Base-by-base conservation (phyloP, 2,888 invertebrate species). In the Blastobasis adustella region DNA sequence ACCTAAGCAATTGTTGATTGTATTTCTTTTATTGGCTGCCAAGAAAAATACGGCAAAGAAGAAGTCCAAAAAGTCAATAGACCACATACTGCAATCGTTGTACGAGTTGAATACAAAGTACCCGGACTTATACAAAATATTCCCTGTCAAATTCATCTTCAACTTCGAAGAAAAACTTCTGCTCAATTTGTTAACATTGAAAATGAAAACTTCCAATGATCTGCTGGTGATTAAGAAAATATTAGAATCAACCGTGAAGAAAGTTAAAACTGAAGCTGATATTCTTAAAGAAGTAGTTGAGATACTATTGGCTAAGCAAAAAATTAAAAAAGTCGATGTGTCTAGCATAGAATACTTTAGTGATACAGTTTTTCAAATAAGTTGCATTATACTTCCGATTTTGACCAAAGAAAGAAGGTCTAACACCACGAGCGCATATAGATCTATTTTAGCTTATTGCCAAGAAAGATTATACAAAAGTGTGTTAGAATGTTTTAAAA, bases 121-220 rank as follows among this genome's bases (percentile, higher is more conserved):
- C 8, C 89, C 88, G 1, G 86, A 89, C 65, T 56, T 89, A 10
- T 87, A 78, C 55, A 78, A 83, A 66, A 57, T 89, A 54, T 85
- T 88, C 44, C 67, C 83, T 1, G 71, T 80, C 0, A 64, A 79
- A 10, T 70, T 62, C 7, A 71, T 89, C 53, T 88, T 89, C 57
- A 71, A 76, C 10, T 82, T 82, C 41, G 60, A 79, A 54, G 71
- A 82, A 36, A 67, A 64, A 47, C 59, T 55, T 5, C 42, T 87
- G 38, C 54, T 86, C 1, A 69, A 85, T 49, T 61, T 86, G 45
- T 57, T 87, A 0, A 82, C 74, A 40, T 65, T 87, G n/a, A 79
- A 73, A 50, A 72, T 77, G 4, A 86, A 80, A 67, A 74, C 73
- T 5, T 64, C 76, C 1, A 85, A 84, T 38, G 71, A 67, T 49